Conservation (phyloP, 2,888 invertebrate genomes). For the Thecocarcelia acutangulata region DNA sequence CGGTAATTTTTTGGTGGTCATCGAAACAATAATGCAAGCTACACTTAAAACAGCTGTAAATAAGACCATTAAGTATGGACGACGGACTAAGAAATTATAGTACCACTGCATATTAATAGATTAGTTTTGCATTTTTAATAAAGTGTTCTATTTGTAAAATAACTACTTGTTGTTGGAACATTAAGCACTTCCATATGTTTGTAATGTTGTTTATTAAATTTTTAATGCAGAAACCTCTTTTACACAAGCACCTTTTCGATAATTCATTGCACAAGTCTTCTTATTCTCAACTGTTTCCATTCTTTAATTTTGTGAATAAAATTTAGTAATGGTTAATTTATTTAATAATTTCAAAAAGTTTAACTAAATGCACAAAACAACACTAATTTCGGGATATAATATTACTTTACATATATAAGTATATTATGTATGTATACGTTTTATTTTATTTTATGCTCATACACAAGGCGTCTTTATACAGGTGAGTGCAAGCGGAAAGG, state of each 20-base stretch:
- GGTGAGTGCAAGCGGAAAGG: too few species aligned
- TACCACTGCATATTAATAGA: constrained; percentile 83
- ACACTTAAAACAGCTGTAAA: constrained; percentile 85
- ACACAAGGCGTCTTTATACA: too few species aligned
- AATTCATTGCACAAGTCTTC: constrained; percentile 11
- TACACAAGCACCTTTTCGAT: constrained; percentile 14
- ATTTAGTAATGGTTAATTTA: too few species aligned
- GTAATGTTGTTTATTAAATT: constrained; percentile 14
- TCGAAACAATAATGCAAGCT: constrained; percentile 86
- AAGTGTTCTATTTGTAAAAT: not conserved
- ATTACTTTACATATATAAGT: not conserved
- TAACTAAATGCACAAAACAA: too few species aligned
- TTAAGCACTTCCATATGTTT: constrained; percentile 8
- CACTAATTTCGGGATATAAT: too few species aligned
- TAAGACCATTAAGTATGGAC: constrained; percentile 86
- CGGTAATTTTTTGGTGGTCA: constrained; percentile 86
- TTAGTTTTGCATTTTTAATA: not conserved
- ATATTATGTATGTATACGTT: constrained; percentile 7
- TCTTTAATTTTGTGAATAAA: too few species aligned
- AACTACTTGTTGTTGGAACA: constrained; percentile 55
- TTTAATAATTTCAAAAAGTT: too few species aligned
- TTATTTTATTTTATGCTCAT: too few species aligned
- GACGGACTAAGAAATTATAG: constrained; percentile 85
- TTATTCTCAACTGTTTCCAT: not conserved
- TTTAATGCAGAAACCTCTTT: constrained; percentile 26